Conservation (phyloP, 2,113 vertebrate genomes). For the Pangasianodon gigas region DNA sequence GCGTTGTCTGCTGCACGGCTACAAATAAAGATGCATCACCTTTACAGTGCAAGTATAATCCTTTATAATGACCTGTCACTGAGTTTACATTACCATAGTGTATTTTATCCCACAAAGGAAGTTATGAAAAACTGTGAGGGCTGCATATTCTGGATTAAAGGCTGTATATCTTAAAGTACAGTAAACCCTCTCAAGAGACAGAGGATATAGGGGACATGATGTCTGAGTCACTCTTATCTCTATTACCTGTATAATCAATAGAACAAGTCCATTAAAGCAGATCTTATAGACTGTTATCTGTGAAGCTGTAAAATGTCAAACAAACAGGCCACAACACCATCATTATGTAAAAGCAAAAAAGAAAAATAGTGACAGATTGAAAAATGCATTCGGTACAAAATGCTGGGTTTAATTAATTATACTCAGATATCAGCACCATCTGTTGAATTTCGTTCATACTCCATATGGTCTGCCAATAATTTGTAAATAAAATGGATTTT, state of each 20-base stretch:
- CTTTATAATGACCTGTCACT: conserved; percentile 17
- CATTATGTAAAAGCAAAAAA: conserved; percentile 37
- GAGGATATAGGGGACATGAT: background rate
- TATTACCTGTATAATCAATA: conserved; percentile 2
- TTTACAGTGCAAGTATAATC: conserved; percentile 15
- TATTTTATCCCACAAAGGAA: background rate
- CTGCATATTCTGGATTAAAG: background rate
- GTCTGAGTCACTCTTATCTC: background rate
- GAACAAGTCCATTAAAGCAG: background rate
- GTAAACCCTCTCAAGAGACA: background rate
- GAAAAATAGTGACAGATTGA: conserved; percentile 53
- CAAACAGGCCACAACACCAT: background rate
- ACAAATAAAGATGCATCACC: conserved; percentile 30
- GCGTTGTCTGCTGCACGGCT: background rate
- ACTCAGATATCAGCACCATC: conserved; percentile 38
- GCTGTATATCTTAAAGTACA: background rate
- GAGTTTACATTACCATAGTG: background rate
- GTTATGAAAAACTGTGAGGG: background rate
- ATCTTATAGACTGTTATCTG: background rate
- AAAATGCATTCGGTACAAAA: conserved; percentile 45
- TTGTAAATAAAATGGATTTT: conserved; percentile 13
- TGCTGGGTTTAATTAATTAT: conserved; percentile 50
- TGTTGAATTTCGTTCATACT: conserved; percentile 32
- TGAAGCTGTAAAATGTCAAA: background rate
- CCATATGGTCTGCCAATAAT: conserved; percentile 48